These are phyloP conservation scores for Paguma larvata DNA, from an alignment of 2,797 vertebrate species.

Conservation along the genomic window DNA sequence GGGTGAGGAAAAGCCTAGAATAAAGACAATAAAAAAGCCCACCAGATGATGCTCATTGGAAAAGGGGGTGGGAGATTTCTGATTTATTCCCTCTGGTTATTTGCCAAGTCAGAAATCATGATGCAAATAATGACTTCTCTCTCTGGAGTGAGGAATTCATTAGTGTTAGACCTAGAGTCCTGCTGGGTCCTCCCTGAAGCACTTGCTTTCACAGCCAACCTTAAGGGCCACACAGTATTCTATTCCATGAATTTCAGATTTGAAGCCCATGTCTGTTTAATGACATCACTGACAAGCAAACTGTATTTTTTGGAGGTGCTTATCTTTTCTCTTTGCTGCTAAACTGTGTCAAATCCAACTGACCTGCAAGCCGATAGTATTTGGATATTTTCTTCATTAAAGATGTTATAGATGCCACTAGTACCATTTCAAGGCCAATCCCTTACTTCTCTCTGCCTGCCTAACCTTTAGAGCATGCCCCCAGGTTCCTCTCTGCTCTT, in stretches of 20 bases:
- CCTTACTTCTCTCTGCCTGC: not conserved
- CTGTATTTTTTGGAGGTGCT: not conserved
- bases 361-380: not conserved
- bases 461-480: not conserved
- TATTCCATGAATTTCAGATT: not conserved
- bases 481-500: not conserved
- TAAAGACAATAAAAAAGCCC: conserved; percentile 35
- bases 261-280: conserved; percentile 31
- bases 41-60: conserved; percentile 9
- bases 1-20: conserved; percentile 41
- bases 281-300: not conserved
- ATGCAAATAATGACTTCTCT: conserved; percentile 24
- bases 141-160: not conserved
- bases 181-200: not conserved
- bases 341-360: conserved; percentile 2
- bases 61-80: conserved; percentile 48
- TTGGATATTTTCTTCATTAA: not conserved
- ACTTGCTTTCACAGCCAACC: not conserved
- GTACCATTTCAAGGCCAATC: not conserved
- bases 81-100: conserved; percentile 51
- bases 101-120: conserved; percentile 53
- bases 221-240: not conserved
- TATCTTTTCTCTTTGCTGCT: conserved; percentile 14
- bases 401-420: not conserved
- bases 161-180: not conserved